Conservation (phyloP, 2,888 invertebrate genomes). For the Copidosoma aretas region DNA sequence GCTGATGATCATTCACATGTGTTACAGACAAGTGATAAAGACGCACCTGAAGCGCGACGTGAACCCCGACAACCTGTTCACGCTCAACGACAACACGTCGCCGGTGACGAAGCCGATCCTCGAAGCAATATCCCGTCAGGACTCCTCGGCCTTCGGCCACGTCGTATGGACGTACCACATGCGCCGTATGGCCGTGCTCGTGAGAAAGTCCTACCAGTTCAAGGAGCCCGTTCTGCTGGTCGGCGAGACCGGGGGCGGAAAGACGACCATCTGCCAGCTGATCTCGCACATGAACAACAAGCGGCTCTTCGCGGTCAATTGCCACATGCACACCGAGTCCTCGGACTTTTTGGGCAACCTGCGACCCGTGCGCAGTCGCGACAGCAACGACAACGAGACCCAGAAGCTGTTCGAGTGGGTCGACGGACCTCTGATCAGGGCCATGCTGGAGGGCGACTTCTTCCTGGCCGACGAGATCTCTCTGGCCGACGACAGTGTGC, state of each 20-base stretch:
- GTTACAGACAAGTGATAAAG: constrained; percentile 72
- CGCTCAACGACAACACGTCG: constrained; percentile 73
- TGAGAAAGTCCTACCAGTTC: constrained; percentile 85
- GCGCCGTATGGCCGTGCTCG: constrained; percentile 79
- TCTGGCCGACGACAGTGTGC: constrained; percentile 95
- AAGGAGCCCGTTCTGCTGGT: constrained; percentile 94
- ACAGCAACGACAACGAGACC: constrained; percentile 64
- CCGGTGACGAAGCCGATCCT: constrained; percentile 77
- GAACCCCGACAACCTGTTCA: constrained; percentile 74
- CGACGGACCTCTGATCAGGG: constrained; percentile 91
- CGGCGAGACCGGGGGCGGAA: constrained; percentile 98
- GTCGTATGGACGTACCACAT: constrained; percentile 96
- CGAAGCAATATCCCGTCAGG: constrained; percentile 69
- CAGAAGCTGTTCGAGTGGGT: constrained; percentile 92
- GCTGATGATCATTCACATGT: neutral
- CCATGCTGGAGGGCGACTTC: constrained; percentile 87
- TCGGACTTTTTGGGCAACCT: constrained; percentile 97
- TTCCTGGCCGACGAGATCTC: constrained; percentile 99
- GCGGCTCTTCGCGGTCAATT: constrained; percentile 84
- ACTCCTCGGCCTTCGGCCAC: constrained; percentile 71
- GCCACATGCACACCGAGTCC: constrained; percentile 98
- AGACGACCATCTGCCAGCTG: constrained; percentile 94
- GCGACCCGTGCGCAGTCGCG: constrained; percentile 80
- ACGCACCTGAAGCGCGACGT: constrained; percentile 82
- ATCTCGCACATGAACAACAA: constrained; percentile 75